A percentile compares a stretch with the other conserved stretches of the same genome.
phyloP scores from a whole-genome alignment of 2,888 invertebrate species.

The Lasius platythorax region DNA sequence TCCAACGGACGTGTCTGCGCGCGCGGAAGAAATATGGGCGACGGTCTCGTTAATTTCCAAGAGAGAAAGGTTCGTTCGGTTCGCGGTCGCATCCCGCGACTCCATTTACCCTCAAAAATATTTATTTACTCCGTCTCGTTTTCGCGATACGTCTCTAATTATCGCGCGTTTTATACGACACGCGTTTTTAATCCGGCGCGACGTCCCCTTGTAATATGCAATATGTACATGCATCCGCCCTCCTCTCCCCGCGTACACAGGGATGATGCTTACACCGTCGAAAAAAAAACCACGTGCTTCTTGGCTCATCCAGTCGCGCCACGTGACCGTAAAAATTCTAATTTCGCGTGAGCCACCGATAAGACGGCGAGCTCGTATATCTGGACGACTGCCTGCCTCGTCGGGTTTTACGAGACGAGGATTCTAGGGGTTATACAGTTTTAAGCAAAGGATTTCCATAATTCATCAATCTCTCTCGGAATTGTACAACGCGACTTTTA shows the following conservation, averaged over 20 bases:
- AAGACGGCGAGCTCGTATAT: slow-evolving; percentile 54
- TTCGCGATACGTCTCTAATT: slow-evolving; percentile 64
- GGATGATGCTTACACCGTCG: slow-evolving; percentile 39
- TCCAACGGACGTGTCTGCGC: slow-evolving; percentile 11
- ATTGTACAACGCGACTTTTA: slow-evolving; percentile 3
- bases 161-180: slow-evolving; percentile 34
- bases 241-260: not conserved
- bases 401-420: slow-evolving; percentile 50
- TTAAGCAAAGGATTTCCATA: slow-evolving; percentile 51
- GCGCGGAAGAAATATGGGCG: slow-evolving; percentile 45
- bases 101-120: slow-evolving; percentile 51
- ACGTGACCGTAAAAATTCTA: slow-evolving; percentile 76
- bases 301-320: slow-evolving; percentile 58
- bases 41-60: slow-evolving; percentile 50
- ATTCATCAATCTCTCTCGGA: slow-evolving; percentile 47
- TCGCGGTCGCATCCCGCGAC: slow-evolving; percentile 22
- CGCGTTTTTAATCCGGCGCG: slow-evolving; percentile 33
- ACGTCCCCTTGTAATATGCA: not conserved
- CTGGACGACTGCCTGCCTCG: slow-evolving; percentile 50
- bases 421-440: slow-evolving; percentile 47
- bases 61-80: slow-evolving; percentile 44
- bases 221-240: not conserved
- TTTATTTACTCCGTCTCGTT: slow-evolving; percentile 38
- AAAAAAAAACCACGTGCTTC: slow-evolving; percentile 31
- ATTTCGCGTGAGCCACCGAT: slow-evolving; percentile 70